Base-by-base conservation (phyloP, 2,113 vertebrate genomes). In the Nycticebus coucang region DNA sequence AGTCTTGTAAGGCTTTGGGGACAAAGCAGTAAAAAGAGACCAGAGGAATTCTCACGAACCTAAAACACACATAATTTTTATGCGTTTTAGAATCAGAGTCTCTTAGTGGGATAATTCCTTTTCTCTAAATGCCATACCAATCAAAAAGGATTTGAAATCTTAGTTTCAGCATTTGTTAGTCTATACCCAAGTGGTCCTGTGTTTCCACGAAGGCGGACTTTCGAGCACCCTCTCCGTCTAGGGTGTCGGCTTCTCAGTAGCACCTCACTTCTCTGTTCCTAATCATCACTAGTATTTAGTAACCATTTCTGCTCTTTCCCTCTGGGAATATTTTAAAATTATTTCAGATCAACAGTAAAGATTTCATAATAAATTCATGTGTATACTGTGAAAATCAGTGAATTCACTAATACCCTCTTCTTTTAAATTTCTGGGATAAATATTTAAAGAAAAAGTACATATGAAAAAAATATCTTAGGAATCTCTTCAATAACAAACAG, bases 401-500 rank as follows among this genome's bases (percentile, higher is more conserved):
- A 57, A n/a, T 71, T 89, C 57, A 79, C 37, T 21, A 90, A 33
- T 37, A 37, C 1, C 4, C 21, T 68, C 59, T 93, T 62, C 57
- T 88, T 72, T 55, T 83, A 80, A 78, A 83, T 53, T 95, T 95
- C 45, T 91, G 78, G 17, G 53, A 87, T 68, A 87, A 66, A 84
- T 55, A 80, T 62, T 91, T 95, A 92, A 96, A 72, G 37, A 71
- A 91, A 66, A 8, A 84, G 37, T 68, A 59, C 55, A 4, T 66
- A 13, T 68, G 37, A 93, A 84, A 72, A 71, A 57, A 92, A 90
- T 35, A 90, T 35, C 72, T 75, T 35, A 2, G 55, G 89, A 92
- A 86, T 91, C 89, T 87, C 45, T 50, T 50, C 60, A 93, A 87
- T 37, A 37, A 41, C 28, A 68, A 66, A 93, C 7, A 50, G 64